Percentiles rank a stretch among this genome's conserved stretches.
Conservation (phyloP, 2,797 vertebrate genomes). For the Anas acuta region DNA sequence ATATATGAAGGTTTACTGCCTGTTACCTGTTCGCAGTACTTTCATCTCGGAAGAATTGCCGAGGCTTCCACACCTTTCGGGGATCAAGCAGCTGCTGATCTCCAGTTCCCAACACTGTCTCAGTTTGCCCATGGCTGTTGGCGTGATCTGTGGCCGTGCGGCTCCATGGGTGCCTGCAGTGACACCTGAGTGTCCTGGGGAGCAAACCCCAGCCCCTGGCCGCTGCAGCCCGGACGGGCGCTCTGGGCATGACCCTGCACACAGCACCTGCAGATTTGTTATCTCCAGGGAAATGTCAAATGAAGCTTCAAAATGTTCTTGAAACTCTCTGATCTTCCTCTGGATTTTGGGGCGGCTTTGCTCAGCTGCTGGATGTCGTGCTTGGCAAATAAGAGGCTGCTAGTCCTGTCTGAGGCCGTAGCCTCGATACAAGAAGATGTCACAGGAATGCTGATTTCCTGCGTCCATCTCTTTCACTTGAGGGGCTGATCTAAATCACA, state of each 20-base stretch:
- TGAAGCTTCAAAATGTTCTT: neutral
- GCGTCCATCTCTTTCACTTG: neutral
- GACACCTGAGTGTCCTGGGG: neutral
- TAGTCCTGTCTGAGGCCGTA: neutral
- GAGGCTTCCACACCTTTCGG: neutral
- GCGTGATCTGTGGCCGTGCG: no score
- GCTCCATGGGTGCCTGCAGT: neutral
- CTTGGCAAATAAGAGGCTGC: neutral
- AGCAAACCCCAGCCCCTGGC: neutral
- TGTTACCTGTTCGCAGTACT: neutral
- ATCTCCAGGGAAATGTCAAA: neutral
- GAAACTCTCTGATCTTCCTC: neutral
- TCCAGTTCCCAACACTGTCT: neutral
- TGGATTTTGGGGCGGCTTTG: neutral
- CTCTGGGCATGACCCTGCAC: neutral
- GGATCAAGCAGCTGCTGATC: neutral
- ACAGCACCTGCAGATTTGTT: neutral
- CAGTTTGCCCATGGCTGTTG: no score
- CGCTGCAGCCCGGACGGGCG: rapidly evolving
- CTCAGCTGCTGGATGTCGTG: neutral
- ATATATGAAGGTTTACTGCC: neutral
- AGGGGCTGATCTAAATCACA: neutral
- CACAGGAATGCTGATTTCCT: conserved; percentile 14
- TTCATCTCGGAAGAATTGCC: neutral
- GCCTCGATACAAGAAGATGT: neutral